phyloP scores from a whole-genome alignment of 2,797 vertebrate genomes.

The Alectoris magna region DNA sequence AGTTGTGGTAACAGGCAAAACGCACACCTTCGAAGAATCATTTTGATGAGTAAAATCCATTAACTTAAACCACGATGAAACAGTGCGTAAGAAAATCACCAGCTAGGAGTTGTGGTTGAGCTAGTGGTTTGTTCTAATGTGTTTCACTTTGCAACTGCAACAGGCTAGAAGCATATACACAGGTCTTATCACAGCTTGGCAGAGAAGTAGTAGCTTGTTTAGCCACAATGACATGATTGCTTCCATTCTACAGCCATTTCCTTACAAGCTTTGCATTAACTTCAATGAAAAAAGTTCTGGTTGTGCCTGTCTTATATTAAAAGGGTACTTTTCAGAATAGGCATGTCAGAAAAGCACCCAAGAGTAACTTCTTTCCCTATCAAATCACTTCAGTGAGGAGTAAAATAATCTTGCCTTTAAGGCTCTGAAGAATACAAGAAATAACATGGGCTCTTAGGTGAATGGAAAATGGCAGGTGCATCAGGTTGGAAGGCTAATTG shows the following conservation, averaged over 20 bases:
- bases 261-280: constrained; percentile 49
- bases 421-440: background rate
- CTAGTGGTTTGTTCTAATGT: constrained; percentile 53
- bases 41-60: constrained; percentile 60
- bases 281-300: background rate
- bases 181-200: constrained; percentile 22
- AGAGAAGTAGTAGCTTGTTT: background rate
- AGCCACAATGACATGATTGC: constrained; percentile 33
- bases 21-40: constrained; percentile 2
- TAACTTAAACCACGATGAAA: constrained; percentile 54
- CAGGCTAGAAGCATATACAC: background rate
- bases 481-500: background rate
- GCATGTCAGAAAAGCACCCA: background rate
- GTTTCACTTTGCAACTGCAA: background rate
- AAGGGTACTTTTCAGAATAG: background rate
- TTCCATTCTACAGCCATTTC: background rate
- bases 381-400: background rate
- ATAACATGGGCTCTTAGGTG: background rate
- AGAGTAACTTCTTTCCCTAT: background rate
- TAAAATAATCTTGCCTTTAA: background rate
- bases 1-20: constrained; percentile 33
- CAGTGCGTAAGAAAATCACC: constrained; percentile 19
- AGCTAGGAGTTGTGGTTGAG: constrained; percentile 50
- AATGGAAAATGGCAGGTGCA: background rate
- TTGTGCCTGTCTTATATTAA: background rate